Base-by-base conservation (phyloP, 2,797 vertebrate species). In the Phyllotis vaccarum region DNA sequence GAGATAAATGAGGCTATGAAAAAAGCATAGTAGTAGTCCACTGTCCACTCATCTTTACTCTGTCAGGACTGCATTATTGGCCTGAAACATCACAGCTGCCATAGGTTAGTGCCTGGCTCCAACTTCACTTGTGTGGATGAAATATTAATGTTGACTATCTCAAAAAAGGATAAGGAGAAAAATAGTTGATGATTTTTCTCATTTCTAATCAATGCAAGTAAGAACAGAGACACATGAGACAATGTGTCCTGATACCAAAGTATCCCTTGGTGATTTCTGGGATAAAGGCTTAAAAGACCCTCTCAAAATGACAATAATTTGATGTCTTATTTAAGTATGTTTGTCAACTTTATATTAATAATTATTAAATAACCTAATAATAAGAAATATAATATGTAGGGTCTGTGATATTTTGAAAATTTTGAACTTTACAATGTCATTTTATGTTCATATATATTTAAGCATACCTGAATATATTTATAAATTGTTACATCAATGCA, bases 71-170 rank as follows among this genome's bases (percentile, higher is more conserved):
- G 43, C 34, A 19, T 52, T 37, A 29, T 64, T 24, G 4, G 2
- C 81, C 75, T 5, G 2, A 68, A 90, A 24, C 83, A 52, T 43
- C 93, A 31, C 14, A 91, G 78, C 16, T 62, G 78, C 92, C 87
- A 31, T 12, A 46, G 89, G 58, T 22, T 91, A 8, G 21, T 6
- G 79, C 97, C 97, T 90, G 86, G 83, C 43, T 97, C 97, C 86
- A 46, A 21, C 5, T 95, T 96, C 31, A 72, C 49, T 87, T 95
- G 80, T 43, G 96, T 90, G 21, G 14, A 34, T 19, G 87, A 96
- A 95, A 62, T 12, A 75, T 96, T 3, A 93, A 60, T 75, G 43
- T 72, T 82, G 60, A 60, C 27, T 31, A 93, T 95, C 78, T 75
- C 22, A 78, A 62, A 94, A 19, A 70, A 49, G 76, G 0, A n/a